These are phyloP conservation scores for Cebidichthys violaceus DNA, from an alignment of 2,113 vertebrate genomes.

Conservation along the genomic window DNA sequence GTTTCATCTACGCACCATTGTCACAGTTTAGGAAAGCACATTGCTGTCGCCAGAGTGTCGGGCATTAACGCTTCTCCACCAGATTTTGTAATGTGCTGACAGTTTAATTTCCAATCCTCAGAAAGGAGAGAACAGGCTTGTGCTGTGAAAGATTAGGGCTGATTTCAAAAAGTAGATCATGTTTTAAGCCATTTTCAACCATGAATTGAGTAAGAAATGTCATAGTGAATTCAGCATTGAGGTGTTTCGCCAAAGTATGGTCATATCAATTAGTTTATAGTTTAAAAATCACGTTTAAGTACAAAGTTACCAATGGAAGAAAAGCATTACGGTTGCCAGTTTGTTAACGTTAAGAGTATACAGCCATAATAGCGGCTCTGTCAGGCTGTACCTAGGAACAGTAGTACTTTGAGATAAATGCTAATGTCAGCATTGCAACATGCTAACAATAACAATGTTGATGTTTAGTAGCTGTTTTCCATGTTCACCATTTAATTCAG, in stretches of 20 bases:
- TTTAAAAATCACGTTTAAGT: not conserved
- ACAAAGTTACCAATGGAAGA: not conserved
- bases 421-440: not conserved
- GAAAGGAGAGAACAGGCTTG: not conserved
- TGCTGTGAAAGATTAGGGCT: not conserved
- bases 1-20: no score
- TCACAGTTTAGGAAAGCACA: no score
- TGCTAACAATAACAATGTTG: not conserved
- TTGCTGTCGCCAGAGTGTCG: not conserved
- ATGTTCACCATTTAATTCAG: slow-evolving; percentile 1
- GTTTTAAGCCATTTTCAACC: not conserved
- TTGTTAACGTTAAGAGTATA: not conserved
- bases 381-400: not conserved
- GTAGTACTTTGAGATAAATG: not conserved
- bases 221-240: not conserved
- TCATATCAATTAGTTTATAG: not conserved
- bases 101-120: not conserved
- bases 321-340: not conserved
- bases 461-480: not conserved
- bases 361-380: not conserved
- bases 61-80: not conserved
- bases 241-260: not conserved
- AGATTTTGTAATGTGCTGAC: not conserved
- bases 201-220: not conserved
- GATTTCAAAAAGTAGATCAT: not conserved